A percentile compares a stretch with the other conserved stretches of the same genome.
phyloP scores from a whole-genome alignment of 2,797 vertebrate genomes.

The Cirrhinus molitorella region DNA sequence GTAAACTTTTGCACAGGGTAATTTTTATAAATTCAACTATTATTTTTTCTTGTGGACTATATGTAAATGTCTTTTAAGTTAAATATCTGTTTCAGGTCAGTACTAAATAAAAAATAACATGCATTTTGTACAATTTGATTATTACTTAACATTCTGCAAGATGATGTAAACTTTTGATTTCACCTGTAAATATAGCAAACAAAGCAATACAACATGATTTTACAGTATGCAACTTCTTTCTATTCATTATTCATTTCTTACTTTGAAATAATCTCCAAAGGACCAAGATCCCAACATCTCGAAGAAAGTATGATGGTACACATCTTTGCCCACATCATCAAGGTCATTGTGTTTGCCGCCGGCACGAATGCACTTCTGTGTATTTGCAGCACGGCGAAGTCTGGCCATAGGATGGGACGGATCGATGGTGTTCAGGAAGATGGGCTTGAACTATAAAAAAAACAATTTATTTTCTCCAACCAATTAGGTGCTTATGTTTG shows the following conservation, averaged over 20 bases:
- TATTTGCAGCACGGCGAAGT: slow-evolving; percentile 92
- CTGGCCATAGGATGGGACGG: slow-evolving; percentile 95
- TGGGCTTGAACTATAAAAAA: slow-evolving; percentile 91
- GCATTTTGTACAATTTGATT: too few relatives aligned
- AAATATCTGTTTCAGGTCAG: too few relatives aligned
- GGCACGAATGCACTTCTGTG: slow-evolving; percentile 97
- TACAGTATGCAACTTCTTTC: neutral
- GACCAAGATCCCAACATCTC: slow-evolving; percentile 99
- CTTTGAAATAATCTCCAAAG: slow-evolving; percentile 99
- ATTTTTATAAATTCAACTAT: too few relatives aligned
- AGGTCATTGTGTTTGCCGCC: slow-evolving; percentile 98
- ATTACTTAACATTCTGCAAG: too few relatives aligned
- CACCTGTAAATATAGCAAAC: too few relatives aligned
- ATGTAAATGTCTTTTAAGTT: too few relatives aligned
- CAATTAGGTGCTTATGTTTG: neutral
- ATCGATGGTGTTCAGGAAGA: slow-evolving; percentile 98
- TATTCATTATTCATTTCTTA: slow-evolving; percentile 67
- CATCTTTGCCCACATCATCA: slow-evolving; percentile 98
- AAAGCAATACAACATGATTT: neutral
- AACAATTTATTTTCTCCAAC: neutral
- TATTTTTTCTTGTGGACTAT: too few relatives aligned
- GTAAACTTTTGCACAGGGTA: too few relatives aligned
- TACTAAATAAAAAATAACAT: too few relatives aligned
- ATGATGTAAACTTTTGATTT: too few relatives aligned
- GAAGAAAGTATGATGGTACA: slow-evolving; percentile 99